phyloP scores from a whole-genome alignment of 1,140 invertebrate species.

The Odontomachus brunneus region DNA sequence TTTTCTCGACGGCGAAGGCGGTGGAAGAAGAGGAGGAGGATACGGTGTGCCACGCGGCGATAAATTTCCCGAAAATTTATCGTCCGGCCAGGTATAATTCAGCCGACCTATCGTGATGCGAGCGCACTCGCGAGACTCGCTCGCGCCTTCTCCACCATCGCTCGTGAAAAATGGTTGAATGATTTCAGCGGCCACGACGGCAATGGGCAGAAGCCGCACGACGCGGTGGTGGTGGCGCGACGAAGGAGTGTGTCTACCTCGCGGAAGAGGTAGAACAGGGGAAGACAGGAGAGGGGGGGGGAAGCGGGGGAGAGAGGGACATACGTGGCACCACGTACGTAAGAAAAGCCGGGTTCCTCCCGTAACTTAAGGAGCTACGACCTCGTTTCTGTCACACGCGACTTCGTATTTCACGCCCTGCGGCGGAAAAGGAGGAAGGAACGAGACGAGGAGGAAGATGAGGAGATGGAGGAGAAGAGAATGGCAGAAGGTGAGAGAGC shows the following conservation, averaged over 20 bases:
- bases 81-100: conserved; percentile 51
- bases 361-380: conserved; percentile 53
- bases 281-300: no score
- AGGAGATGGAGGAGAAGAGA: background rate
- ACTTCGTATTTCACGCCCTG: conserved; percentile 46
- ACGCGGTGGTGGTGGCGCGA: background rate
- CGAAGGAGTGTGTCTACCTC: conserved; percentile 11
- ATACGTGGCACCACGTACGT: conserved; percentile 20
- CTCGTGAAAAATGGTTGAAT: conserved; percentile 41
- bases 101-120: conserved; percentile 53
- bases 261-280: background rate
- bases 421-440: conserved; percentile 14
- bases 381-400: conserved; percentile 58
- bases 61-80: conserved; percentile 61
- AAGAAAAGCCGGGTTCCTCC: conserved; percentile 47
- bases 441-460: background rate
- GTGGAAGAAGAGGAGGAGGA: no score
- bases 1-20: background rate
- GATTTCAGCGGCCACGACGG: conserved; percentile 25
- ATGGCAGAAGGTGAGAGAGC: background rate
- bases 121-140: conserved; percentile 28
- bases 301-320: no score
- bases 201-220: conserved; percentile 2
- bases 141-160: conserved; percentile 10
- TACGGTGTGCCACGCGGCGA: background rate